Evolutionary conservation across 2,888 invertebrate genomes (phyloP).

Genomic region (Alcis repandata): DNA sequence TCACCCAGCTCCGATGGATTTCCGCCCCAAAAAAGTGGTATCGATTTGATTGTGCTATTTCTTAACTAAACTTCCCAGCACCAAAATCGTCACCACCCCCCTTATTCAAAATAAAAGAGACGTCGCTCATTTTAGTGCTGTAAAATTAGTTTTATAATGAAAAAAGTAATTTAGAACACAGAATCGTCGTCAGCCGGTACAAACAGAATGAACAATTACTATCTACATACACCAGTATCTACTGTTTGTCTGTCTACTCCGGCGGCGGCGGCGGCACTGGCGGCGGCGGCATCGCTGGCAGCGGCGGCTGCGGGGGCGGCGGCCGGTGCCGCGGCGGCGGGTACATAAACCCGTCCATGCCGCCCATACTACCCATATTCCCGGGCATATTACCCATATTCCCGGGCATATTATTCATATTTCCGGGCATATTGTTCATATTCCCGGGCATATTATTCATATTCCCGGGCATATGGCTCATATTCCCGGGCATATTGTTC

Average conservation of each 20-base stretch:
- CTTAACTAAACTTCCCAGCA: no score
- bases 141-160: no score
- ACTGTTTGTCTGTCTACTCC: constrained; percentile 2
- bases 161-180: no score
- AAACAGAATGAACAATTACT: no score
- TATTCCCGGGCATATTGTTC: constrained; percentile 54
- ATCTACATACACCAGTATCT: background rate
- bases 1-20: no score
- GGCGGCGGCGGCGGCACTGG: constrained; percentile 88
- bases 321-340: constrained; percentile 46
- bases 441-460: constrained; percentile 47
- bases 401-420: constrained; percentile 6
- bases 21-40: no score
- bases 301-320: constrained; percentile 72
- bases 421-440: constrained; percentile 54
- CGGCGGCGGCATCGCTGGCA: constrained; percentile 88
- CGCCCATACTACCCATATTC: constrained; percentile 4
- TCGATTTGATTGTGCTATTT: no score
- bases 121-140: no score
- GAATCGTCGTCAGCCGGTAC: no score
- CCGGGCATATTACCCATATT: constrained; percentile 61
- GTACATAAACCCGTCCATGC: constrained; percentile 39
- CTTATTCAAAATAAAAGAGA: no score
- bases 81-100: no score
- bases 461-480: constrained; percentile 49